Evolutionary conservation across 2,888 invertebrate species (phyloP), one percentile per base, ranked within the genome.

Genomic region (Callyntrura guangdongensis): DNA sequence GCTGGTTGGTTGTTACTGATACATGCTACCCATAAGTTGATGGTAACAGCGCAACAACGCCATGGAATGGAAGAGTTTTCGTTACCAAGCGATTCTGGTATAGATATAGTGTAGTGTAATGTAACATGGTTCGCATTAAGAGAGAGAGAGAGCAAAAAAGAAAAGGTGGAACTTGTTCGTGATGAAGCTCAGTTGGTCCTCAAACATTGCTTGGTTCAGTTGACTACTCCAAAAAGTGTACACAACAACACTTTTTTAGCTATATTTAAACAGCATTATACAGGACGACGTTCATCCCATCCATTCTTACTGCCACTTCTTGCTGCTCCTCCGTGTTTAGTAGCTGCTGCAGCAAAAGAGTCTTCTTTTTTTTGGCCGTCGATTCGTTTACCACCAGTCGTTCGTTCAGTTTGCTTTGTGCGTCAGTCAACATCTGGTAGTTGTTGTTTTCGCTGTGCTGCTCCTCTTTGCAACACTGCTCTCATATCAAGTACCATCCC

Each of bases 381-480:
- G 59, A 11, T 14, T 59, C 59, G 59, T 59, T 17, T n/a, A n/a
- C n/a, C n/a, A n/a, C n/a, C n/a, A 11, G 11, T 56, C 56, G 11
- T 11, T 56, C 61, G 64, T 64, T 22, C 67, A 36, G 27, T 56
- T 61, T 86, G 61, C 49, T 81, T 53, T 69, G 77, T 86, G 81
- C 81, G 86, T 86, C 90, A 90, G 82, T 90, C 86, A 90, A 90
- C 90, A 90, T 90, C 90, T 90, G 90, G 90, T 82, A 72, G 77
- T 5, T 84, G 89, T 77, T 89, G 83, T 86, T 81, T n/a, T 84
- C 69, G 77, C 67, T 88, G 69, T 72, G 27, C 27, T 77, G 12
- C 87, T 81, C 1, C 81, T 59, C 74, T n/a, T 45, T 53, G 59
- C 45, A 59, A 36, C 36, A 36, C 36, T 36, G 36, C 36, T 36